Conservation (phyloP, 1,140 invertebrate genomes). For the Pachypsylla venusta region DNA sequence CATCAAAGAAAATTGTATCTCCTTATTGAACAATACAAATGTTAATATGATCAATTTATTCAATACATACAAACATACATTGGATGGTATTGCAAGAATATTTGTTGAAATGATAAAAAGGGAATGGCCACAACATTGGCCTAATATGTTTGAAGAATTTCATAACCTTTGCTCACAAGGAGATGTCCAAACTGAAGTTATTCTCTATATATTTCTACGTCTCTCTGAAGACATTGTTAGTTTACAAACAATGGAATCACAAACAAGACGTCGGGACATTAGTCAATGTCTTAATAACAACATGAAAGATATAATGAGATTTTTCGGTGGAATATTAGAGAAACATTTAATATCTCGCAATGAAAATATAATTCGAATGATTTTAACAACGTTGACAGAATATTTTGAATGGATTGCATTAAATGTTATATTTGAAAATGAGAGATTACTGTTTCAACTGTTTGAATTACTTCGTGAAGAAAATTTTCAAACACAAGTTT, state of each 20-base stretch:
- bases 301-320: background rate
- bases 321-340: background rate
- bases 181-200: slow-evolving; percentile 71
- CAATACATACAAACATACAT: slow-evolving; percentile 27
- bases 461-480: background rate
- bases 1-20: slow-evolving; percentile 41
- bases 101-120: slow-evolving; percentile 89
- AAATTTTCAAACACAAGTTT: slow-evolving; percentile 50
- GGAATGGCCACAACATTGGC: slow-evolving; percentile 94
- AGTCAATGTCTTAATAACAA: background rate
- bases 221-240: slow-evolving; percentile 81
- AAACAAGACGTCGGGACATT: background rate
- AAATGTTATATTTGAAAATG: background rate
- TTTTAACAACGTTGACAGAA: background rate
- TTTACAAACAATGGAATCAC: slow-evolving; percentile 40
- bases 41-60: slow-evolving; percentile 13
- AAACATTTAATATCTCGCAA: background rate
- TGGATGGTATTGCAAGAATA: slow-evolving; percentile 71
- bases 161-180: slow-evolving; percentile 54
- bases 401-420: background rate
- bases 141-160: slow-evolving; percentile 64
- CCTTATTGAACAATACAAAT: slow-evolving; percentile 14
- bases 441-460: background rate
- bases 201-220: slow-evolving; percentile 66
- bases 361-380: background rate